Conservation (phyloP, 2,797 vertebrate genomes). For the Muscicapa striata region DNA sequence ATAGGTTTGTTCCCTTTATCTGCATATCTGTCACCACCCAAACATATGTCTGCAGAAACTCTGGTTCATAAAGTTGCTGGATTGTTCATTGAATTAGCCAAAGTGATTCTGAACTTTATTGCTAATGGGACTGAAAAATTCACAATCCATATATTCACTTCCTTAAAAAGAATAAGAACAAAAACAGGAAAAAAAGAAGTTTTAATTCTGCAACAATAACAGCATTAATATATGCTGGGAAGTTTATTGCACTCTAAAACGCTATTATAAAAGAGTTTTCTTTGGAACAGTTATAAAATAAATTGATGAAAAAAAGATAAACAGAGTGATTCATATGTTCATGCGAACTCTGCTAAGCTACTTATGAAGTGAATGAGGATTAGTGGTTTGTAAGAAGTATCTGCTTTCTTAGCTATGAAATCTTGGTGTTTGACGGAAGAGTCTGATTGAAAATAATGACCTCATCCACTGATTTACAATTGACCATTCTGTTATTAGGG, state of each 20-base stretch:
- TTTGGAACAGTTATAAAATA: conserved; percentile 48
- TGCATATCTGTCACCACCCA: background rate
- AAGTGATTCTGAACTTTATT: background rate
- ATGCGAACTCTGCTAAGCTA: conserved; percentile 18
- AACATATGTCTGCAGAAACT: background rate
- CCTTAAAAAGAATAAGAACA: background rate
- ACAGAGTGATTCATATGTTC: conserved; percentile 27
- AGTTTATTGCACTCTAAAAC: conserved; percentile 15
- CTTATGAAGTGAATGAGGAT: conserved; percentile 18
- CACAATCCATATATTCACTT: conserved; percentile 3
- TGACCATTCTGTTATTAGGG: conserved; percentile 33
- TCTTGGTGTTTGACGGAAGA: background rate
- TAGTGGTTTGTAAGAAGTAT: conserved; percentile 22
- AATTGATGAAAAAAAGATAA: conserved; percentile 35
- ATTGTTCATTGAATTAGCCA: background rate
- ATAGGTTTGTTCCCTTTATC: background rate
- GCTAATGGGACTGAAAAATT: background rate
- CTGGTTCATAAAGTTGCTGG: background rate
- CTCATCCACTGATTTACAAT: conserved; percentile 46
- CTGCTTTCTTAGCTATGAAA: background rate
- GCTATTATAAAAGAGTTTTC: conserved; percentile 4
- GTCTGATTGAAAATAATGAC: conserved; percentile 49
- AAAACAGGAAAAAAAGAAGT: background rate
- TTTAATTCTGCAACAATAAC: conserved; percentile 19
- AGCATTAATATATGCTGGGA: background rate